phyloP scores from a whole-genome alignment of 2,888 invertebrate species.

The Eupithecia abbreviata region DNA sequence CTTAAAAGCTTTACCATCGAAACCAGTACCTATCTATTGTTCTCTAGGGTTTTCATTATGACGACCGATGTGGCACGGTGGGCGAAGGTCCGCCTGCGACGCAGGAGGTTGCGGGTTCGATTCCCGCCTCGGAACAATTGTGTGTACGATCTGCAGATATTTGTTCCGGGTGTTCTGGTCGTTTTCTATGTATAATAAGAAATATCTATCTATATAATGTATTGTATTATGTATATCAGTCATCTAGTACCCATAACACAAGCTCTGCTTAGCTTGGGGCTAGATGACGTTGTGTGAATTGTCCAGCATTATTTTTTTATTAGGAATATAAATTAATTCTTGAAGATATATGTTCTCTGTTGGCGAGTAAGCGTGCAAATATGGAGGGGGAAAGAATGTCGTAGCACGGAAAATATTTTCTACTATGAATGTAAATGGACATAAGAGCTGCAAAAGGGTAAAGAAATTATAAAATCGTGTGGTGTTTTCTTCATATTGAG shows the following conservation, averaged over 20 bases:
- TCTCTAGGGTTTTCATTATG: constrained; percentile 16
- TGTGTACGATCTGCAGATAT: no score
- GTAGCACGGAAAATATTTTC: neutral
- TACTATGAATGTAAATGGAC: neutral
- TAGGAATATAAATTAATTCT: neutral
- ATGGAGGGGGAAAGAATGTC: neutral
- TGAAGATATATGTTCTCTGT: neutral
- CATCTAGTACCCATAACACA: no score
- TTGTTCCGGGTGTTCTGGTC: no score
- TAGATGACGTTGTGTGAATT: no score
- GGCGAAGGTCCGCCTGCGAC: no score
- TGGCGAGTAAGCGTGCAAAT: neutral
- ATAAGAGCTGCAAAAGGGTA: neutral
- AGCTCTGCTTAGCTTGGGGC: no score
- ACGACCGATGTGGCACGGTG: no score
- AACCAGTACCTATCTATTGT: constrained; percentile 19
- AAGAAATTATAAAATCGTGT: neutral
- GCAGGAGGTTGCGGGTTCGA: no score
- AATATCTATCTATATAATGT: no score
- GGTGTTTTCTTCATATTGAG: neutral
- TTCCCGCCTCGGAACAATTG: no score
- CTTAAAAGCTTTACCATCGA: constrained; percentile 40
- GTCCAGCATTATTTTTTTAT: neutral
- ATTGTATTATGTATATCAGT: no score
- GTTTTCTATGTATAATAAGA: no score